Evolutionary conservation across 2,888 invertebrate genomes (phyloP).

Genomic region (Cephus pygmeus): DNA sequence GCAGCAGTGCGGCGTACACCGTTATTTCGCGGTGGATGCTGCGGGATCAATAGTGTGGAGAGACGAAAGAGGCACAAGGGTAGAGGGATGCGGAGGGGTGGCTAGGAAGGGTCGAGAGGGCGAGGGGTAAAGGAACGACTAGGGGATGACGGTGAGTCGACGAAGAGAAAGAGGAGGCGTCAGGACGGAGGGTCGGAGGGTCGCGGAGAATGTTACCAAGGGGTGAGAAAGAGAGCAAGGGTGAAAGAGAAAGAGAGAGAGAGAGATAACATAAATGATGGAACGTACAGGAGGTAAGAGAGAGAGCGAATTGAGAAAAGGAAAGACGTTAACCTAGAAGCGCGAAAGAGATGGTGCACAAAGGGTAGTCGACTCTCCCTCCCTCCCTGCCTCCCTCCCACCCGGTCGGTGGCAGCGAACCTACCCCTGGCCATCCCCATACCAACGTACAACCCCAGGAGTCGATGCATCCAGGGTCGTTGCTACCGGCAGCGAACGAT

Average conservation of each 20-base stretch:
- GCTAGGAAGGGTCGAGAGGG: constrained; percentile 39
- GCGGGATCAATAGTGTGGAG: constrained; percentile 65
- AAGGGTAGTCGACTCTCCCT: constrained; percentile 37
- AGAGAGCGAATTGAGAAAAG: constrained; percentile 18
- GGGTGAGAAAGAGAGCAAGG: constrained; percentile 20
- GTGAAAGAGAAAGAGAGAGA: constrained; percentile 10
- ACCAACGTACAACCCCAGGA: constrained; percentile 62
- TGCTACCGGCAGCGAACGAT: constrained; percentile 65
- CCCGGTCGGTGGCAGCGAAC: constrained; percentile 27
- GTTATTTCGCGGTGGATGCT: constrained; percentile 66
- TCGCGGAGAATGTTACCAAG: constrained; percentile 11
- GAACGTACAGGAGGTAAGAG: constrained; percentile 17
- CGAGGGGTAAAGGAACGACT: constrained; percentile 29
- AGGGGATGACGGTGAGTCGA: constrained; percentile 7
- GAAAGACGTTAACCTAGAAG: constrained; percentile 12
- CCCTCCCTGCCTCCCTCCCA: neutral
- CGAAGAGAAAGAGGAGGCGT: constrained; percentile 23
- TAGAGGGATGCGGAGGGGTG: neutral
- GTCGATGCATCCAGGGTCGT: constrained; percentile 67
- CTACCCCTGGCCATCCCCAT: constrained; percentile 45
- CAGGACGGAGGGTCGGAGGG: constrained; percentile 11
- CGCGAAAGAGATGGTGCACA: constrained; percentile 29
- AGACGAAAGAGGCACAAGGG: constrained; percentile 46
- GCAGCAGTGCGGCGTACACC: constrained; percentile 47
- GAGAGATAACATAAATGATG: constrained; percentile 15